Percentiles rank a stretch among this genome's conserved stretches.
These are phyloP conservation scores for Trisateles emortualis DNA, from an alignment of 2,888 invertebrate genomes.

Conservation along the genomic window DNA sequence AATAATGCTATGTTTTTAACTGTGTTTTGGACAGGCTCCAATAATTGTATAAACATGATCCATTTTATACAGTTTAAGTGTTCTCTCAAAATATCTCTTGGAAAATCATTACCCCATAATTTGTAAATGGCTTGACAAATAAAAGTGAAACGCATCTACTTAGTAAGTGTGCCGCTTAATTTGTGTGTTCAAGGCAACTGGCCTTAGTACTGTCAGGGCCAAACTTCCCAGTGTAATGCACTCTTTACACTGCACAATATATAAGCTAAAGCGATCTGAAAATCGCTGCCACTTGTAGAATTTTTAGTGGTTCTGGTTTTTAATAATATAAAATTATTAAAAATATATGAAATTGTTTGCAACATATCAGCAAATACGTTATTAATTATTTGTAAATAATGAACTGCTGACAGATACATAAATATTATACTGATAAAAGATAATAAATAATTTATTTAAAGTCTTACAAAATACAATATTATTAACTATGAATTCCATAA, in stretches of 20 bases:
- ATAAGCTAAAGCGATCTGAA: slow-evolving; percentile 5
- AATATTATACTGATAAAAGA: too few relatives aligned
- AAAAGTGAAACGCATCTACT: slow-evolving; percentile 22
- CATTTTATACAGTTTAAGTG: neutral
- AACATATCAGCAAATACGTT: too few relatives aligned
- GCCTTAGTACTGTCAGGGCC: slow-evolving; percentile 56
- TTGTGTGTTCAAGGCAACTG: slow-evolving; percentile 56
- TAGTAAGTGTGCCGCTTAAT: slow-evolving; percentile 41
- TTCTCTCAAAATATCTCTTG: slow-evolving; percentile 10
- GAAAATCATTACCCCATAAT: slow-evolving; percentile 18
- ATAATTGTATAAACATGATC: neutral
- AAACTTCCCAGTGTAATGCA: slow-evolving; percentile 55
- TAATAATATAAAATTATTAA: too few relatives aligned
- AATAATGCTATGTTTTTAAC: neutral
- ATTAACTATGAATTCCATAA: too few relatives aligned
- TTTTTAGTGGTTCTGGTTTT: too few relatives aligned
- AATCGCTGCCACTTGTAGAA: neutral
- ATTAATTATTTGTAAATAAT: too few relatives aligned
- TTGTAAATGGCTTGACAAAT: slow-evolving; percentile 19
- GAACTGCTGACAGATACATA: too few relatives aligned
- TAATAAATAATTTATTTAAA: too few relatives aligned
- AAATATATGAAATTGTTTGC: too few relatives aligned
- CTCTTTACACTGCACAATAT: slow-evolving; percentile 16
- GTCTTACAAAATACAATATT: too few relatives aligned
- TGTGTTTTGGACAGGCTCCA: neutral